A percentile compares a stretch with the other conserved stretches of the same genome.
These are phyloP conservation scores for Drosophila sp. DNA, from an alignment of 1,140 invertebrate species.

Conservation along the genomic window DNA sequence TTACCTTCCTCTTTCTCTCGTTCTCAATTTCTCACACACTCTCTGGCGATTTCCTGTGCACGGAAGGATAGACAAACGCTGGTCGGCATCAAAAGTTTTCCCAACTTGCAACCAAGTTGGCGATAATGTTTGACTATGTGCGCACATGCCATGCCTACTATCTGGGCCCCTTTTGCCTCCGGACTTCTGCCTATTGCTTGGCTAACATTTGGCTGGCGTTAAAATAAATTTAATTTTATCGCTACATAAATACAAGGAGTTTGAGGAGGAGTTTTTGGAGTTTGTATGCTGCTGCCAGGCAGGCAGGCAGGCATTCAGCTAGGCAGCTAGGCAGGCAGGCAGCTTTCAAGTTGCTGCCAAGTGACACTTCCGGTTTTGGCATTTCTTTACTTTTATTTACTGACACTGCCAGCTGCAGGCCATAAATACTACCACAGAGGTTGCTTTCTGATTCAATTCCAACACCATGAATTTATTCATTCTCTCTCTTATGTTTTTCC, in stretches of 20 bases:
- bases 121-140: slow-evolving; percentile 79
- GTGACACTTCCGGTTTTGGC: slow-evolving; percentile 62
- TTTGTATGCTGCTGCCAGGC: background rate
- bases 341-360: slow-evolving; percentile 48
- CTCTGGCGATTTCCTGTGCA: slow-evolving; percentile 60
- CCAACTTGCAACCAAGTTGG: slow-evolving; percentile 66
- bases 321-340: too few species aligned
- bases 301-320: too few species aligned
- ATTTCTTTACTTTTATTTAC: slow-evolving; percentile 50
- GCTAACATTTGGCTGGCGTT: slow-evolving; percentile 60
- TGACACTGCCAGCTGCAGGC: slow-evolving; percentile 27
- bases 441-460: background rate
- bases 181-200: slow-evolving; percentile 17
- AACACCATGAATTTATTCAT: background rate
- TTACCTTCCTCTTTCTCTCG: slow-evolving; percentile 27
- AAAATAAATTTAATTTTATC: slow-evolving; percentile 82
- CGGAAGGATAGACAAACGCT: slow-evolving; percentile 55
- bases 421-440: slow-evolving; percentile 43
- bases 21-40: background rate
- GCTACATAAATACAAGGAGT: slow-evolving; percentile 68
- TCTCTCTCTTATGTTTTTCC: slow-evolving; percentile 12
- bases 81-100: slow-evolving; percentile 52
- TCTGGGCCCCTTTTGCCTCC: slow-evolving; percentile 1
- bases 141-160: slow-evolving; percentile 56
- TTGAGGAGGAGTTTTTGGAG: slow-evolving; percentile 6